Conservation (phyloP, 2,113 vertebrate species). For the Podiceps cristatus region DNA sequence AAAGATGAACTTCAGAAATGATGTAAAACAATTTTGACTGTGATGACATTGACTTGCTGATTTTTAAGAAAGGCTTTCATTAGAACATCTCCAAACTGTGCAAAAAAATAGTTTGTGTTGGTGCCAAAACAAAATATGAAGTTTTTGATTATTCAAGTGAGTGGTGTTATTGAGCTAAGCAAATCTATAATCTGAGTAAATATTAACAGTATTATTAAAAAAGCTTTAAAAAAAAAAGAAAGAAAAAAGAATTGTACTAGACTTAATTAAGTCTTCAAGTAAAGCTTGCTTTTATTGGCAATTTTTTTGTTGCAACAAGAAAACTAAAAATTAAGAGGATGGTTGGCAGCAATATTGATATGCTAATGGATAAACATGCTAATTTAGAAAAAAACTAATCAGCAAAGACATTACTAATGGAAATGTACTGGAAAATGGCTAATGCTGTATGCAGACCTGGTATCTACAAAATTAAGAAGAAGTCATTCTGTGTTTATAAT, state of each 20-base stretch:
- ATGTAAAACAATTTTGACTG: background rate
- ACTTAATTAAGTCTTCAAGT: constrained; percentile 86
- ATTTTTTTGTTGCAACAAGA: constrained; percentile 82
- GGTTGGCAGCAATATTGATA: constrained; percentile 87
- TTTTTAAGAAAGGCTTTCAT: constrained; percentile 27
- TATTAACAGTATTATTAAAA: constrained; percentile 81
- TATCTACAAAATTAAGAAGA: constrained; percentile 78
- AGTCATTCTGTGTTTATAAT: constrained; percentile 76
- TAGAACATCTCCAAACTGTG: constrained; percentile 9
- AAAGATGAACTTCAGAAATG: background rate
- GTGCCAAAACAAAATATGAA: constrained; percentile 58
- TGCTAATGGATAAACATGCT: constrained; percentile 87
- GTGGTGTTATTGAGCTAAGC: constrained; percentile 73
- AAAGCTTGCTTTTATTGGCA: constrained; percentile 85
- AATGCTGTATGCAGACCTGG: constrained; percentile 82
- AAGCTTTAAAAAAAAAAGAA: constrained; percentile 69
- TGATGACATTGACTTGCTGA: background rate
- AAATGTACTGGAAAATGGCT: constrained; percentile 86
- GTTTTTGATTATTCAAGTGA: constrained; percentile 72
- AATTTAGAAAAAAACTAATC: constrained; percentile 87
- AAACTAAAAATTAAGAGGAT: constrained; percentile 86
- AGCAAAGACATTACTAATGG: constrained; percentile 87
- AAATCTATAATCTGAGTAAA: constrained; percentile 82
- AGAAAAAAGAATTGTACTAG: constrained; percentile 77
- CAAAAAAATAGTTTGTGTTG: background rate